Conservation (phyloP, 2,797 vertebrate species). For the Brachymystax lenok region DNA sequence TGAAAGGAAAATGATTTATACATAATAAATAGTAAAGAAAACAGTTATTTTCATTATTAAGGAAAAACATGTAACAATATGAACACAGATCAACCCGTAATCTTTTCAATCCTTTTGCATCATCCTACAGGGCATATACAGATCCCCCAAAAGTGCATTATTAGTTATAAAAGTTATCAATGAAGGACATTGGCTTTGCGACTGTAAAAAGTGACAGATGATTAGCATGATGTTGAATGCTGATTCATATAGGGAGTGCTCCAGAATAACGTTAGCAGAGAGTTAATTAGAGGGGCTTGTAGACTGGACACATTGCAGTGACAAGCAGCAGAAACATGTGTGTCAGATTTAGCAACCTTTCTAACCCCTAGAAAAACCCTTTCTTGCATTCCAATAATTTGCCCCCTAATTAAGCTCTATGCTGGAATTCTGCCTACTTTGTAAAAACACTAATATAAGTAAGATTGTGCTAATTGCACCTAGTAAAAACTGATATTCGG, state of each 20-base stretch:
- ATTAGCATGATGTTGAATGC: conserved; percentile 66
- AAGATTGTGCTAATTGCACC: conserved; percentile 59
- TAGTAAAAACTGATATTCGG: conserved; percentile 46
- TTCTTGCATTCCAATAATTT: conserved; percentile 65
- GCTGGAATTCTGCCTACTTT: conserved; percentile 56
- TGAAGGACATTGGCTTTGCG: conserved; percentile 57
- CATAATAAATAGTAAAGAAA: neutral
- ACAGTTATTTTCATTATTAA: neutral
- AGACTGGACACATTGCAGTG: conserved; percentile 73
- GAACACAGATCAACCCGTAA: neutral
- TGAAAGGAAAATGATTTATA: neutral
- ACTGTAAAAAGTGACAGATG: conserved; percentile 63
- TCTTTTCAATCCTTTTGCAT: conserved; percentile 12
- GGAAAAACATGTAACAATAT: conserved; percentile 1
- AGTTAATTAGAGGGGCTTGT: conserved; percentile 76
- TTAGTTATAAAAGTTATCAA: conserved; percentile 52
- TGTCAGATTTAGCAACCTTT: conserved; percentile 71
- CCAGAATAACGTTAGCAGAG: conserved; percentile 49
- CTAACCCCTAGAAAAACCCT: conserved; percentile 74
- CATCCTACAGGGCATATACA: conserved; percentile 24
- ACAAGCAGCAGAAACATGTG: conserved; percentile 70
- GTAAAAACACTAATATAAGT: conserved; percentile 41
- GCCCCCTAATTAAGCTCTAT: conserved; percentile 74
- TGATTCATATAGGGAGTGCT: conserved; percentile 68
- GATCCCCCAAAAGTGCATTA: conserved; percentile 34